phyloP scores from a whole-genome alignment of 2,113 vertebrate species.

The Corynorhinus townsendii region DNA sequence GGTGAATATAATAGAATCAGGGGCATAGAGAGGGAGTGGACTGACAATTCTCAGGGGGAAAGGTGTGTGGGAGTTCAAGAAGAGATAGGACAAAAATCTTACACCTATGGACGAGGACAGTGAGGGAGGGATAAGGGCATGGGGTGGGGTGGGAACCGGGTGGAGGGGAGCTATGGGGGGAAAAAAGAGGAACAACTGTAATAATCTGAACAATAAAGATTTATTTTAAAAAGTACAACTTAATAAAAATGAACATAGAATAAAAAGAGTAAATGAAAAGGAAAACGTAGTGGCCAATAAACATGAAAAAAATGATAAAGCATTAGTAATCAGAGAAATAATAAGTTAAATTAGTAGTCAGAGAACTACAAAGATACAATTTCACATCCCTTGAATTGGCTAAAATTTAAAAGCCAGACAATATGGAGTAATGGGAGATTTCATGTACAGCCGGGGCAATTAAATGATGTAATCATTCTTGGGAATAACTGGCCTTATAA shows the following conservation, averaged over 20 bases:
- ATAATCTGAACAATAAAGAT: no score
- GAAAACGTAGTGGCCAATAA: not conserved
- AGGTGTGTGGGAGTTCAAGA: accelerated
- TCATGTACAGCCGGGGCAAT: not conserved
- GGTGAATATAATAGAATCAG: no score
- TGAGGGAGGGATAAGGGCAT: no score
- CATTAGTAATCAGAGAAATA: not conserved
- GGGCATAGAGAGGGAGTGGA: no score
- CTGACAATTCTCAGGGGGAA: no score
- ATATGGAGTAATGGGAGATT: not conserved
- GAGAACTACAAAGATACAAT: not conserved
- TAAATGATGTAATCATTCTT: not conserved
- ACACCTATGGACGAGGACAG: no score
- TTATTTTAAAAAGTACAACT: not conserved
- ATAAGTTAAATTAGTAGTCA: not conserved
- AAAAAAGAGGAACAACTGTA: no score
- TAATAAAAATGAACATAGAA: not conserved
- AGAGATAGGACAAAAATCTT: no score
- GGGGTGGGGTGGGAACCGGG: no score
- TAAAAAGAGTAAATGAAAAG: not conserved
- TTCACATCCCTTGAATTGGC: not conserved
- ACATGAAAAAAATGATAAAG: not conserved
- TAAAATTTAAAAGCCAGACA: not conserved
- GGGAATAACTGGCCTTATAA: not conserved
- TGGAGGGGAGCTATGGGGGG: no score